Percentiles rank a stretch among this genome's conserved stretches.
Evolutionary conservation across 2,888 invertebrate species (phyloP).

Genomic region (Pristionchus entomophagus): DNA sequence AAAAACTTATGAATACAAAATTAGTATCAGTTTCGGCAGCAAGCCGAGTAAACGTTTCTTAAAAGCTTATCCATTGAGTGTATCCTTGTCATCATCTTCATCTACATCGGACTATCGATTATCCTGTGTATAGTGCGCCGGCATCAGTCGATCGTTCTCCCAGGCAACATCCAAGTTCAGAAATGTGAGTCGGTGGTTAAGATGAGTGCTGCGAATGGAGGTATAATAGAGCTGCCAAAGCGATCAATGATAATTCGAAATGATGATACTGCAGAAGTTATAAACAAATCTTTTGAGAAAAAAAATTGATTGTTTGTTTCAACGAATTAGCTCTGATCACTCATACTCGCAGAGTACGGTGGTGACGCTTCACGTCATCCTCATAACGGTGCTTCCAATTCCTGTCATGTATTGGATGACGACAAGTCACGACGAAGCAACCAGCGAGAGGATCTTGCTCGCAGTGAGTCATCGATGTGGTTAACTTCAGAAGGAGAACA

Average conservation of each 20-base stretch:
- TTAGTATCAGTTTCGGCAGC: too few relatives aligned
- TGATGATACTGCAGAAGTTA: too few relatives aligned
- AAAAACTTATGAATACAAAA: too few relatives aligned
- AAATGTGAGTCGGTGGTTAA: neutral
- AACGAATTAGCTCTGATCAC: too few relatives aligned
- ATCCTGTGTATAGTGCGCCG: neutral
- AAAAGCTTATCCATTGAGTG: too few relatives aligned
- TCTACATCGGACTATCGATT: neutral
- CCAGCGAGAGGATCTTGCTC: neutral
- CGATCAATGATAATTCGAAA: too few relatives aligned
- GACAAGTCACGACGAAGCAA: neutral
- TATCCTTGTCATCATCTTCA: neutral
- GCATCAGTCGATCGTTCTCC: neutral
- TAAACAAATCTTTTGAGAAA: too few relatives aligned
- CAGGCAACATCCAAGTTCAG: neutral
- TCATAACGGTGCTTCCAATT: neutral
- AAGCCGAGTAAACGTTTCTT: too few relatives aligned
- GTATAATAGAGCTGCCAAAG: too few relatives aligned
- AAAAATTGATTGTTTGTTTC: too few relatives aligned
- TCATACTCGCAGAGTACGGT: too few relatives aligned
- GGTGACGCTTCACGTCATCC: neutral
- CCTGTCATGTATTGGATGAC: neutral
- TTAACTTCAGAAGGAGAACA: neutral
- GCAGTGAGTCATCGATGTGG: neutral
- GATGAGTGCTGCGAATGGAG: too few relatives aligned